A percentile compares a stretch with the other conserved stretches of the same genome.
Conservation (phyloP, 2,888 invertebrate species). For the Rhagonycha lutea region DNA sequence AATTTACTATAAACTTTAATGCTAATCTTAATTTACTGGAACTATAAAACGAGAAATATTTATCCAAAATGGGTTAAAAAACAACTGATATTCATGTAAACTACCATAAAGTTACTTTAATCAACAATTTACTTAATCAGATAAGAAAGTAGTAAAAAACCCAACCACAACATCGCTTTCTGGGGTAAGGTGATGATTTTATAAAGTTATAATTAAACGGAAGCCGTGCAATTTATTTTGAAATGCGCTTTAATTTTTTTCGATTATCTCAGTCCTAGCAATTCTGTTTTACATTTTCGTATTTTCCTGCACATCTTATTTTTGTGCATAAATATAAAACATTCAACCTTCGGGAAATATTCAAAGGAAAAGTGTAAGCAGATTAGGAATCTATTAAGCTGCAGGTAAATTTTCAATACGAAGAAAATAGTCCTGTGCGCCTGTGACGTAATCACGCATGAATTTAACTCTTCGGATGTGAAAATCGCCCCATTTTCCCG, state of each 20-base stretch:
- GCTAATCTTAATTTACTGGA: neutral
- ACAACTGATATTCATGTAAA: no score
- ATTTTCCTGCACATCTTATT: neutral
- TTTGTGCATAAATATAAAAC: neutral
- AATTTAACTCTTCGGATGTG: slow-evolving; percentile 17
- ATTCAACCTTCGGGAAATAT: neutral
- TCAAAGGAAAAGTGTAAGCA: neutral
- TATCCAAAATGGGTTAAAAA: no score
- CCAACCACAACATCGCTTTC: neutral
- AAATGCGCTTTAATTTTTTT: no score
- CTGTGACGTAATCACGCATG: slow-evolving; percentile 22
- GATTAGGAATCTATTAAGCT: neutral
- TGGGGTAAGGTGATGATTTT: no score
- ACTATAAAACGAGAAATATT: neutral
- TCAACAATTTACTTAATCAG: neutral
- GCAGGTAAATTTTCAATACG: slow-evolving; percentile 11
- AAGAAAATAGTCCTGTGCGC: slow-evolving; percentile 18
- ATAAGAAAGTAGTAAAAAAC: neutral
- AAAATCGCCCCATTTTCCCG: slow-evolving; percentile 24
- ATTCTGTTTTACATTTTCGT: neutral
- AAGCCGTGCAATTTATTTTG: no score
- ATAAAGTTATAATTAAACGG: no score
- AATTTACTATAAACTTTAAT: neutral
- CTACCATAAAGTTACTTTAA: neutral
- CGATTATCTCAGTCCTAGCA: no score